Conservation (phyloP, 2,797 vertebrate species). For the Pygocentrus nattereri region DNA sequence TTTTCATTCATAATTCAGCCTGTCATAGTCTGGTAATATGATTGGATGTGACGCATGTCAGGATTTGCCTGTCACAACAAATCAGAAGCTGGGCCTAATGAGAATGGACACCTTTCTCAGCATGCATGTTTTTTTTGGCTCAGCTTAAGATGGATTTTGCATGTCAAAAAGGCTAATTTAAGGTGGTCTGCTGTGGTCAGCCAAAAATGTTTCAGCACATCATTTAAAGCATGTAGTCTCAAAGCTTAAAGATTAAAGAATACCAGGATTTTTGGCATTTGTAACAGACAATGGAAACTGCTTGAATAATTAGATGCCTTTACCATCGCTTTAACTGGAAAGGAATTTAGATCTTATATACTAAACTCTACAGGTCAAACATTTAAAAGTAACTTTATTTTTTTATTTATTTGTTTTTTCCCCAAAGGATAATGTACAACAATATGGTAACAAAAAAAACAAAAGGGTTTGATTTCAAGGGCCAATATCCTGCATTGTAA, state of each 20-base stretch:
- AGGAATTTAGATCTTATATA: no score
- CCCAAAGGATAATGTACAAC: no score
- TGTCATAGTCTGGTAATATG: constrained; percentile 70
- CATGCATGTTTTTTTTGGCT: neutral
- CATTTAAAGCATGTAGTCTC: neutral
- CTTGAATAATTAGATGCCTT: neutral
- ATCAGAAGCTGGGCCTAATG: constrained; percentile 65
- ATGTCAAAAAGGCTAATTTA: constrained; percentile 45
- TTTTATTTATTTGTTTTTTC: no score
- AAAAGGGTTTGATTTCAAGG: no score
- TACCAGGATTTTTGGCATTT: neutral
- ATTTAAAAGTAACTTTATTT: no score
- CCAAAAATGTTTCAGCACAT: constrained; percentile 20
- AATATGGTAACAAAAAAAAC: no score
- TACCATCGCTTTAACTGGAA: neutral
- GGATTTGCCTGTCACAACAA: constrained; percentile 67
- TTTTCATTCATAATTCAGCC: constrained; percentile 74
- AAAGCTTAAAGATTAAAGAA: neutral
- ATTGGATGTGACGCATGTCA: constrained; percentile 77
- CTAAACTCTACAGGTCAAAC: neutral
- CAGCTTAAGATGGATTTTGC: constrained; percentile 28
- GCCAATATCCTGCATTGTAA: no score
- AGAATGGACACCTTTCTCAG: constrained; percentile 61
- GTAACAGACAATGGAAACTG: neutral
- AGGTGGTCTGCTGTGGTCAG: constrained; percentile 22